phyloP scores from a whole-genome alignment of 1,140 invertebrate genomes.

The Thaumetopoea pityocampa region DNA sequence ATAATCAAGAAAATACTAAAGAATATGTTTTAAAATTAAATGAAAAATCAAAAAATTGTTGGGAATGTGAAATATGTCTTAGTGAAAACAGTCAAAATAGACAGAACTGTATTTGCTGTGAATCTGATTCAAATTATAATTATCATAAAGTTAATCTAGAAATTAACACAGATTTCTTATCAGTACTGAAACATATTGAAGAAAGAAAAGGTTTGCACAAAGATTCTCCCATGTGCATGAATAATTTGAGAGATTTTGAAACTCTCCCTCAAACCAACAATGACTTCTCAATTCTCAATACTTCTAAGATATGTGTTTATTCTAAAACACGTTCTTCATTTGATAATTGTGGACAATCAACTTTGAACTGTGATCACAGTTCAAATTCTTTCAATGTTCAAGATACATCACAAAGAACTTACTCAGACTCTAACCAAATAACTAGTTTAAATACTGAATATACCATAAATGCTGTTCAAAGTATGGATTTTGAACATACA shows the following conservation, averaged over 20 bases:
- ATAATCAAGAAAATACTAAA: slow-evolving; percentile 12
- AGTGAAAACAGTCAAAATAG: slow-evolving; percentile 29
- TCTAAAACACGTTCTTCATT: too few relatives aligned
- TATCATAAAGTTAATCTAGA: slow-evolving; percentile 20
- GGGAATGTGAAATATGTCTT: slow-evolving; percentile 44
- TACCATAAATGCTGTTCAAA: neutral
- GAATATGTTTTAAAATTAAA: neutral
- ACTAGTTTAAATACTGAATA: too few relatives aligned
- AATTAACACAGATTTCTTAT: slow-evolving; percentile 4
- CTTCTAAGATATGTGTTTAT: too few relatives aligned
- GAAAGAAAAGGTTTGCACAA: neutral
- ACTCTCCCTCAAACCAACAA: too few relatives aligned
- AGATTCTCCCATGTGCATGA: neutral
- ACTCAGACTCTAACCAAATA: too few relatives aligned
- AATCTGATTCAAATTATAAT: slow-evolving; percentile 5
- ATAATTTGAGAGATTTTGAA: too few relatives aligned
- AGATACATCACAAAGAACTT: too few relatives aligned
- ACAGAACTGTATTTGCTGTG: slow-evolving; percentile 29
- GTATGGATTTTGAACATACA: slow-evolving; percentile 14
- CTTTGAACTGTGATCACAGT: too few relatives aligned
- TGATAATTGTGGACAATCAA: too few relatives aligned
- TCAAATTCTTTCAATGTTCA: too few relatives aligned
- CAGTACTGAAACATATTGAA: neutral
- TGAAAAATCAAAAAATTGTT: slow-evolving; percentile 13
- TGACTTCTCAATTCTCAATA: too few relatives aligned